Conservation (phyloP, 2,888 invertebrate genomes). For the Phragmatobia fuliginosa region DNA sequence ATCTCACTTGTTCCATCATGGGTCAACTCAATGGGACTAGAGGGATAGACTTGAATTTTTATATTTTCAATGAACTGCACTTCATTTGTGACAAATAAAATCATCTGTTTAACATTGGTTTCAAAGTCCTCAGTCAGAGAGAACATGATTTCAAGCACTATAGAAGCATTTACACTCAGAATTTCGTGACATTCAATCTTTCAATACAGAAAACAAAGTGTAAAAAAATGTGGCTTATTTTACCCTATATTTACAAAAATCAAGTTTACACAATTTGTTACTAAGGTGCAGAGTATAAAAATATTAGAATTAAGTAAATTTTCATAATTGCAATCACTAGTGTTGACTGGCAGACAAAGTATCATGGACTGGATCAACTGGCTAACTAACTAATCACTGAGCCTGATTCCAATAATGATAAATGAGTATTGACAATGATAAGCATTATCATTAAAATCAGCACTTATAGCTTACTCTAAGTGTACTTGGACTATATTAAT, state of each 20-base stretch:
- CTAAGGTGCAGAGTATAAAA: conserved; percentile 66
- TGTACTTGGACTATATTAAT: conserved; percentile 68
- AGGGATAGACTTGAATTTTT: too few relatives aligned
- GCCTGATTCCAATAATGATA: conserved; percentile 67
- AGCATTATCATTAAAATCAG: conserved; percentile 72
- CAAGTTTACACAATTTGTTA: conserved; percentile 63
- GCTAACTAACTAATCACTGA: conserved; percentile 67
- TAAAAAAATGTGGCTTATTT: conserved; percentile 52
- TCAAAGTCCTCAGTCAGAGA: too few relatives aligned
- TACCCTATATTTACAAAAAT: conserved; percentile 74
- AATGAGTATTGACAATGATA: conserved; percentile 83
- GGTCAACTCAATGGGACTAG: too few relatives aligned
- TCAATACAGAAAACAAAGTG: conserved; percentile 56
- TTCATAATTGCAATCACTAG: conserved; percentile 55
- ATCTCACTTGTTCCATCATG: too few relatives aligned
- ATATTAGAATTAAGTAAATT: conserved; percentile 56
- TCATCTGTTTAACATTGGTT: too few relatives aligned
- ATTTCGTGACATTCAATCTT: conserved; percentile 25
- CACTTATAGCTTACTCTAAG: conserved; percentile 78
- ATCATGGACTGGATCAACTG: conserved; percentile 52
- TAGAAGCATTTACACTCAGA: conserved; percentile 36
- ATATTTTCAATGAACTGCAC: too few relatives aligned
- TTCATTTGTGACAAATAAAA: too few relatives aligned
- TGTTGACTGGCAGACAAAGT: conserved; percentile 64
- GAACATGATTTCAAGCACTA: too few relatives aligned